Evolutionary conservation across 2,113 vertebrate species (phyloP), one percentile per base, ranked within the genome.

Genomic region (Empidonax traillii): DNA sequence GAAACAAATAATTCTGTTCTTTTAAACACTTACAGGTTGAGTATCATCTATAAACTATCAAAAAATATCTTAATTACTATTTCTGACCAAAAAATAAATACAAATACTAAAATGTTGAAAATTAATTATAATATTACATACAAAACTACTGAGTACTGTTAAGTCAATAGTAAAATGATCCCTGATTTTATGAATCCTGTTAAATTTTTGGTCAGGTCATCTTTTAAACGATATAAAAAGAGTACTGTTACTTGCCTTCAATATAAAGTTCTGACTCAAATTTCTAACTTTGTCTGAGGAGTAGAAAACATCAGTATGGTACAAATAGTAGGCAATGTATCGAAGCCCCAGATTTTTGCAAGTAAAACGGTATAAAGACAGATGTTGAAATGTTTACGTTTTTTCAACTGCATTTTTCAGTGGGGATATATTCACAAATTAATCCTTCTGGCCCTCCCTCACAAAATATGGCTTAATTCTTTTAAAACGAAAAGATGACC

Each of bases 1-100:
- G 97, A 98, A 98, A 98, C 96, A 96, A 97, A 95, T 95, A 95
- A 91, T 95, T 98, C 96, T 97, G 96, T 98, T 98, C 95, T 89
- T 97, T 98, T 97, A 97, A 98, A 98, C 95, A 96, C 97, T 97
- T 98, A 98, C 95, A 98, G 96, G 96, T 97, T 97, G 97, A 97
- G 92, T 96, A 98, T 97, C 96, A 97, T 98, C 97, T 98, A 98
- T 98, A 98, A 98, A 97, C 98, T 98, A 98, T 98, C 97, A 98
- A 98, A 98, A 98, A 98, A 98, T 98, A 98, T 98, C 97, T 98
- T 98, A 98, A 98, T 98, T 98, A 98, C 97, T 98, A 98, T 98
- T 98, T 98, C 96, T 98, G 98, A 98, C 97, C 97, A 97, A 98
- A 97, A 98, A 98, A 98, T 98, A 98, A 97, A 98, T 98, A 98